These are phyloP conservation scores for Yponomeuta plumbellus DNA, from an alignment of 2,888 invertebrate species.

Conservation along the genomic window DNA sequence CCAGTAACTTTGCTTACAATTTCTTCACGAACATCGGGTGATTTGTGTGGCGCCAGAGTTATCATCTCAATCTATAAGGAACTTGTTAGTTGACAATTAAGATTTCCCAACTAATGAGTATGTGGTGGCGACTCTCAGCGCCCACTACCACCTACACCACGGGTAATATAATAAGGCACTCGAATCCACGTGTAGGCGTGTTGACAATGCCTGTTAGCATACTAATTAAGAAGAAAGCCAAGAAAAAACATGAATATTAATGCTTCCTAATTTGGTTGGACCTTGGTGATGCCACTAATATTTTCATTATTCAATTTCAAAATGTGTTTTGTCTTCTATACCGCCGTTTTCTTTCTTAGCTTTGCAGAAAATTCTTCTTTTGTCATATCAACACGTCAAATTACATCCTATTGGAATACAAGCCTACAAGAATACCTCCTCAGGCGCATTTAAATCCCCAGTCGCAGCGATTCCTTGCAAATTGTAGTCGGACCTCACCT, in stretches of 20 bases:
- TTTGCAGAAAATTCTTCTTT: background rate
- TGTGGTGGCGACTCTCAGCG: constrained; percentile 57
- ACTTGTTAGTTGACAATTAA: background rate
- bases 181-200: constrained; percentile 55
- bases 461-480: background rate
- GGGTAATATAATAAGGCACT: constrained; percentile 38
- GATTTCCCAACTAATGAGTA: constrained; percentile 42
- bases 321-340: constrained; percentile 19
- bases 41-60: background rate
- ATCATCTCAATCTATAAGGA: constrained; percentile 4
- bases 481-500: constrained; percentile 37
- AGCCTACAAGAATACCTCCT: background rate
- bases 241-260: constrained; percentile 61
- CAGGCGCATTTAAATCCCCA: background rate
- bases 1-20: background rate
- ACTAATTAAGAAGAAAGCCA: constrained; percentile 72
- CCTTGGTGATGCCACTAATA: background rate
- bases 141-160: constrained; percentile 49
- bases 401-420: background rate
- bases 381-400: background rate
- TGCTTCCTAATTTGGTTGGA: constrained; percentile 22
- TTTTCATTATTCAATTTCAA: constrained; percentile 14
- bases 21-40: background rate
- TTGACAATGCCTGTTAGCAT: constrained; percentile 71
- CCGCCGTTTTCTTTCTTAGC: background rate